Base-by-base conservation (phyloP, 1,140 invertebrate species). In the Sinella curviseta region DNA sequence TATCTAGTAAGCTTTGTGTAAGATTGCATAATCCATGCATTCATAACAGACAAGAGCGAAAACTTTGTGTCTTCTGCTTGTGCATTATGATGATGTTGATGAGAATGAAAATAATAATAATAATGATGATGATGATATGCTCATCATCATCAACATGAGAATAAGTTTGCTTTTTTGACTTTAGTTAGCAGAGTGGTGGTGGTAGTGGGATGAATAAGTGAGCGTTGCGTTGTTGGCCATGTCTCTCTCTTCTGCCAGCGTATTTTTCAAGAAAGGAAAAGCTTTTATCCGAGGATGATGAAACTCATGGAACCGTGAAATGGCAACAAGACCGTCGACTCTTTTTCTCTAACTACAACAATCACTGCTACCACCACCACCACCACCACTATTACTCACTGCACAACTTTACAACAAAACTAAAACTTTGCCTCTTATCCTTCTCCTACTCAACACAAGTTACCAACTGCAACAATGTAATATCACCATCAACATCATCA, bases 201-300 rank as follows among this genome's bases (percentile, higher is more conserved):
- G n/a, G n/a, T n/a, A n/a, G n/a, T n/a, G n/a, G 57, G 24, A 26
- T 4, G 24, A 26, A n/a, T 48, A 48, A 48, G 39, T 48, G 39
- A 48, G 20, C 39, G 20, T 20, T 48, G 39, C 8, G 39, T 20
- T 48, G 39, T 48, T 48, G 20, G 39, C 20, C 20, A 12, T 8
- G 8, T 48, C 8, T 8, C 39, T 48, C 39, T 48, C 39, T 48
- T n/a, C 39, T 48, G 8, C 39, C 57, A 26, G 24, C 16, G 4
- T 65, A 65, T 65, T 65, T 65, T 65, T 65, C 26, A 65, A 65
- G 57, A 65, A 65, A 33, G 30, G 30, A 70, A 70, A 70, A 70
- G 65, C 65, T 70, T 70, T 70, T 70, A 70, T 70, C 65, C 65
- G 65, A 70, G 65, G 65, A 70, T 70, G 65, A 70, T 70, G 65